Base-by-base conservation (phyloP, 2,113 vertebrate species). In the Bostrychus sinensis region DNA sequence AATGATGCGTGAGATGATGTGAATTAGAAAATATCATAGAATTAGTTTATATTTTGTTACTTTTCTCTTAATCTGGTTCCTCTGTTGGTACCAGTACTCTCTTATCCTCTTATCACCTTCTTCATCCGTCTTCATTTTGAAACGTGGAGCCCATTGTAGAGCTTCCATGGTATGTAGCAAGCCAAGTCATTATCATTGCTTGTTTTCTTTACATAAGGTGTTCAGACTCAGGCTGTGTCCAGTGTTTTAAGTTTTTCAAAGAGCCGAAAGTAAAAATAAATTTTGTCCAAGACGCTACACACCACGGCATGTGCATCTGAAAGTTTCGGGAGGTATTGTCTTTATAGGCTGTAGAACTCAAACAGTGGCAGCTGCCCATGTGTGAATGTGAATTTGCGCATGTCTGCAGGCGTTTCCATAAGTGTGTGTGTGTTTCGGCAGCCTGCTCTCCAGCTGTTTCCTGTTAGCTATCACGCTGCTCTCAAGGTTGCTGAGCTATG, bases 401-500 rank as follows among this genome's bases (percentile, higher is more conserved):
- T 84, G 79, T 76, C 70, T 75, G 68, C 62, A 62, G 72, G 81
- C 71, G 42, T 87, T 78, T 81, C 73, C 51, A 74, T 78, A 71
- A 62, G 51, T 37, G 16, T 65, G 70, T 72, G 71, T 75, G 45
- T 42, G 38, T 78, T 75, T 77, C 70, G 66, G 75, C 62, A 58
- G 80, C 73, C 84, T 76, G 81, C 75, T 80, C 64, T 86, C 86
- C 88, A 91, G 89, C 90, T 89, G 90, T 90, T 91, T 90, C 89
- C 91, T 91, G 81, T 92, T 90, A 85, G 75, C 83, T 84, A 88
- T 87, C 86, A 75, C 72, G 67, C 77, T 76, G 81, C 74, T 84
- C 76, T 84, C 75, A 77, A 77, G 76, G 81, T 81, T 83, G 78
- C 76, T 62, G 65, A 81, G 62, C 32, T 76, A 28, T 77, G 39